Evolutionary conservation across 2,797 vertebrate species (phyloP).

Genomic region (Triplophysa yarkandensis): DNA sequence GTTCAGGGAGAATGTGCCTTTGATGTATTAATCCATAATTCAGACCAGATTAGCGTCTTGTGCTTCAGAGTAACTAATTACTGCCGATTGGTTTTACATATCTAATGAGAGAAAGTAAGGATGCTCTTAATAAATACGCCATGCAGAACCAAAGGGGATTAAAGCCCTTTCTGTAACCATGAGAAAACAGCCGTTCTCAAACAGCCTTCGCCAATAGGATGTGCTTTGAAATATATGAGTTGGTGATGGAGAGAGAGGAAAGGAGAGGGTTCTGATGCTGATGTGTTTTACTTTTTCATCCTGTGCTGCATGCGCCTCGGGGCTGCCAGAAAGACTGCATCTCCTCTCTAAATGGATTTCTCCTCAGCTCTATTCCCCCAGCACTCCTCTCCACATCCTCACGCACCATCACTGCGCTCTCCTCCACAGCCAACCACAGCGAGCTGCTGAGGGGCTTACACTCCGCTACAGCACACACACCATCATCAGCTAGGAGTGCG

Average conservation of each 20-base stretch:
- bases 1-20: constrained; percentile 43
- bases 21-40: constrained; percentile 57
- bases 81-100: constrained; percentile 53
- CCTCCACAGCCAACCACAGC: constrained; percentile 39
- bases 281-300: constrained; percentile 56
- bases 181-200: constrained; percentile 42
- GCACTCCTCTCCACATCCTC: constrained; percentile 32
- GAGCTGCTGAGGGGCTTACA: constrained; percentile 11
- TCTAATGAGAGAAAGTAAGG: constrained; percentile 45
- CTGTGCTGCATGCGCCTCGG: constrained; percentile 56
- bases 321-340: constrained; percentile 49
- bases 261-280: constrained; percentile 5
- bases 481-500: constrained; percentile 16
- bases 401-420: constrained; percentile 11
- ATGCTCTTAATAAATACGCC: constrained; percentile 32
- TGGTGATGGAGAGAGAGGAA: constrained; percentile 10
- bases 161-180: constrained; percentile 43
- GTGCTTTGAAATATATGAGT: constrained; percentile 2
- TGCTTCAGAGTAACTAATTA: constrained; percentile 53
- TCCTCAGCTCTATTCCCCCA: constrained; percentile 35
- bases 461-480: background rate
- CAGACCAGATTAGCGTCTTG: constrained; percentile 52
- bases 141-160: constrained; percentile 49
- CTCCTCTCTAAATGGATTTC: constrained; percentile 53
- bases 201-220: constrained; percentile 30